A percentile compares a stretch with the other conserved stretches of the same genome.
Conservation (phyloP, 2,113 vertebrate species). For the Dipodomys stephensi region DNA sequence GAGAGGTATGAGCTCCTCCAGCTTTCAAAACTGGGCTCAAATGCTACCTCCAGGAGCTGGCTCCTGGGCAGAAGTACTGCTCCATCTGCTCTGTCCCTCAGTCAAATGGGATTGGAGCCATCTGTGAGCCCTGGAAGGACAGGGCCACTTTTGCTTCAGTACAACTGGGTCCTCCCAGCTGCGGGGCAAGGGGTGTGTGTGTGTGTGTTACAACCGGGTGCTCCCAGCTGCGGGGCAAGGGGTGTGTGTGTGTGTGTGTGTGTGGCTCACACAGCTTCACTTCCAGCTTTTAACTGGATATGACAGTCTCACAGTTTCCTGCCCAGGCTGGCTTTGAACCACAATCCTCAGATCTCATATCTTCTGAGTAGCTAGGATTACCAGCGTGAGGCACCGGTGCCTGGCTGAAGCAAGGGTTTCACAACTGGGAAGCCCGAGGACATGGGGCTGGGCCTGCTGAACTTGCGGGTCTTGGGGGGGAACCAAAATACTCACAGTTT, state of each 20-base stretch:
- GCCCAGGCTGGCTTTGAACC: too few relatives aligned
- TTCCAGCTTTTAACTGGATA: too few relatives aligned
- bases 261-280: too few relatives aligned
- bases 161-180: neutral
- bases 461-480: neutral
- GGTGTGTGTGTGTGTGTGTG: too few relatives aligned
- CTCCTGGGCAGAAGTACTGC: neutral
- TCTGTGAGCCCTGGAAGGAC: neutral
- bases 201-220: too few relatives aligned
- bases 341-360: too few relatives aligned
- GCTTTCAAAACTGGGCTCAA: neutral
- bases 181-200: neutral
- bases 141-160: neutral
- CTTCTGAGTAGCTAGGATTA: too few relatives aligned
- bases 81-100: neutral
- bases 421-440: neutral
- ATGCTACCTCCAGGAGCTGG: neutral
- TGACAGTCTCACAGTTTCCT: too few relatives aligned
- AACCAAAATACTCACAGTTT: constrained; percentile 92
- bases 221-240: too few relatives aligned
- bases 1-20: neutral
- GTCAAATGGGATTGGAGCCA: neutral
- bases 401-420: neutral
- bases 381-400: too few relatives aligned
- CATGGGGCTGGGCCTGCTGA: neutral